Evolutionary conservation across 2,888 invertebrate species (phyloP).

Genomic region (Petrophora chlorosata): DNA sequence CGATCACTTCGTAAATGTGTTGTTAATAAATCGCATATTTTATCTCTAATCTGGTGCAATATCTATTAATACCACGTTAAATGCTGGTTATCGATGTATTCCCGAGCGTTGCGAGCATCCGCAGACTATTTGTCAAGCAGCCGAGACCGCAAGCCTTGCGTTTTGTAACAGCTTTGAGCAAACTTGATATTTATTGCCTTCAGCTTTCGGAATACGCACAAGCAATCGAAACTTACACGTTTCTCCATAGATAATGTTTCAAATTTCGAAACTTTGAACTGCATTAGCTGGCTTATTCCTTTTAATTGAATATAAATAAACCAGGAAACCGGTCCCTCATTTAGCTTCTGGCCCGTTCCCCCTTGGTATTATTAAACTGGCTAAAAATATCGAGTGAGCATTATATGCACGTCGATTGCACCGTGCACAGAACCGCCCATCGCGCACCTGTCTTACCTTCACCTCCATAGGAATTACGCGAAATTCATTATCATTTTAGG

Average conservation of each 20-base stretch:
- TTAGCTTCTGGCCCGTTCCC: slow-evolving; percentile 51
- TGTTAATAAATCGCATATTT: slow-evolving; percentile 70
- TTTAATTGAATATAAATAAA: slow-evolving; percentile 47
- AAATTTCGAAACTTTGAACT: slow-evolving; percentile 39
- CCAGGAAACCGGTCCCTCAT: slow-evolving; percentile 47
- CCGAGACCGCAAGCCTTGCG: slow-evolving; percentile 61
- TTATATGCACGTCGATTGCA: slow-evolving; percentile 59
- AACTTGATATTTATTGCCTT: slow-evolving; percentile 72
- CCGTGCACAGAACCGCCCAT: slow-evolving; percentile 52
- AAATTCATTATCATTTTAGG: slow-evolving; percentile 26
- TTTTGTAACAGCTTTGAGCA: slow-evolving; percentile 73
- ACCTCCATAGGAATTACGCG: slow-evolving; percentile 42
- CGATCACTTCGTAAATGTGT: slow-evolving; percentile 54
- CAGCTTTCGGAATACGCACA: slow-evolving; percentile 65
- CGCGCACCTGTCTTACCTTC: slow-evolving; percentile 62
- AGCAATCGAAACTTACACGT: slow-evolving; percentile 52
- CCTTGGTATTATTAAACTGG: slow-evolving; percentile 49
- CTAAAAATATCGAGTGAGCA: slow-evolving; percentile 66
- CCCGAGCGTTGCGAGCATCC: slow-evolving; percentile 50
- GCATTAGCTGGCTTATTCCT: slow-evolving; percentile 20
- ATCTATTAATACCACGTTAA: slow-evolving; percentile 28
- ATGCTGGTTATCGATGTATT: slow-evolving; percentile 19
- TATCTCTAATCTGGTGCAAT: slow-evolving; percentile 59
- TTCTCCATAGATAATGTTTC: slow-evolving; percentile 45
- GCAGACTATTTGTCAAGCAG: slow-evolving; percentile 67